Conservation (phyloP, 2,888 invertebrate genomes). For the Eupithecia pulchellata region DNA sequence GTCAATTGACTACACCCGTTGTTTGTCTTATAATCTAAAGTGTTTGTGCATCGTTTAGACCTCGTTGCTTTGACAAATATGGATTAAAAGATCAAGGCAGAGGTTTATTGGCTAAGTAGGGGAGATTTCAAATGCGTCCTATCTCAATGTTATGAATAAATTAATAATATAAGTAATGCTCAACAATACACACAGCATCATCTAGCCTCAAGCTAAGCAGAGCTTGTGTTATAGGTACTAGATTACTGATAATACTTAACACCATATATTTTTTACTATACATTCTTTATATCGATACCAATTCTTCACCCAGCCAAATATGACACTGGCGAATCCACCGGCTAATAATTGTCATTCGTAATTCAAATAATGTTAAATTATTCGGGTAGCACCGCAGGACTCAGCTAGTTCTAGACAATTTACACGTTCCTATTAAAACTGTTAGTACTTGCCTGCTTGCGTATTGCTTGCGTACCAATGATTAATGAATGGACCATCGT, state of each 20-base stretch:
- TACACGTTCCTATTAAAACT: slow-evolving; percentile 2
- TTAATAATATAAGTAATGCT: no score
- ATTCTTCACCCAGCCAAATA: no score
- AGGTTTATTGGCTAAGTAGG: slow-evolving; percentile 7
- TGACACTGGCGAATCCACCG: no score
- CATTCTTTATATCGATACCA: no score
- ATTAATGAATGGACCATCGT: background rate
- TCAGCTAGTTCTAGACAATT: background rate
- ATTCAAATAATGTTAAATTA: no score
- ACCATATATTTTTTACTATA: no score
- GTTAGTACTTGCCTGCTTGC: background rate
- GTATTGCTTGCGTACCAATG: background rate
- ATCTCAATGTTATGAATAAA: background rate
- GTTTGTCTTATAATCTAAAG: background rate
- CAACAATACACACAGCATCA: no score
- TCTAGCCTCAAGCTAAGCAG: no score
- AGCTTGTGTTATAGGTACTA: no score
- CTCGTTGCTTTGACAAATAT: background rate
- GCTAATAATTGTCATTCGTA: no score
- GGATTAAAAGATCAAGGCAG: slow-evolving; percentile 12
- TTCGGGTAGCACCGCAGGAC: no score
- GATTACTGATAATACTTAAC: no score
- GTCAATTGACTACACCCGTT: background rate
- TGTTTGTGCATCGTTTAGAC: background rate
- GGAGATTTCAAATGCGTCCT: background rate